phyloP scores from a whole-genome alignment of 2,888 invertebrate genomes.

The Linyphia triangularis region DNA sequence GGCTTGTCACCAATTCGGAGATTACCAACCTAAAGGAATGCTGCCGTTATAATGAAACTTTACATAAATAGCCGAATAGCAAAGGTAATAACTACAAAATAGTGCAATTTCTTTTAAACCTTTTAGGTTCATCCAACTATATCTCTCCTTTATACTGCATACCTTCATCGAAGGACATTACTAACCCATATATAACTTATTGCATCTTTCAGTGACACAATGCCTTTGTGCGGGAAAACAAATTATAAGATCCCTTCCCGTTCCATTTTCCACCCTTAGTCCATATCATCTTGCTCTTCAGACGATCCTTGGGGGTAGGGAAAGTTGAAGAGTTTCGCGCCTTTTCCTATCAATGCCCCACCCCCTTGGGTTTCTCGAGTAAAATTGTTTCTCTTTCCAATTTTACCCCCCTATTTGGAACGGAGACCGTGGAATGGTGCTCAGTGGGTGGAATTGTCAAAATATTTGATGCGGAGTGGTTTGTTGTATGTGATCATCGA shows the following conservation, averaged over 20 bases:
- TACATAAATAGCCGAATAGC: too few relatives aligned
- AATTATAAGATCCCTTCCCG: background rate
- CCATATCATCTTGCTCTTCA: background rate
- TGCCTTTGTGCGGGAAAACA: background rate
- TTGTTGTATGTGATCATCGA: too few relatives aligned
- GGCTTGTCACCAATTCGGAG: too few relatives aligned
- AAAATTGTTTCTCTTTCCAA: background rate
- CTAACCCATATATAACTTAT: background rate
- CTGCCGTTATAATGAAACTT: too few relatives aligned
- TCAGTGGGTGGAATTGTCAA: background rate
- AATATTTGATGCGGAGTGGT: too few relatives aligned
- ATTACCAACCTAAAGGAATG: too few relatives aligned
- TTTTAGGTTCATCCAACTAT: background rate
- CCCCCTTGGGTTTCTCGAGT: too few relatives aligned
- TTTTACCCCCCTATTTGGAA: background rate
- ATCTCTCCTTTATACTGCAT: background rate
- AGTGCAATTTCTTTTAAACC: background rate
- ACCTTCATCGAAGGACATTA: background rate
- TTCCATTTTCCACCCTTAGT: background rate
- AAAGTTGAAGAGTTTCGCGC: conserved; percentile 3
- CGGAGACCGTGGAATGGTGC: too few relatives aligned
- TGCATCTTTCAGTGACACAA: background rate
- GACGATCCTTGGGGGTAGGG: background rate
- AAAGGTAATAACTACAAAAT: too few relatives aligned
- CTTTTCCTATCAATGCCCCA: background rate